These are phyloP conservation scores for Ornithoptera alexandrae DNA, from an alignment of 2,888 invertebrate species.

Conservation along the genomic window DNA sequence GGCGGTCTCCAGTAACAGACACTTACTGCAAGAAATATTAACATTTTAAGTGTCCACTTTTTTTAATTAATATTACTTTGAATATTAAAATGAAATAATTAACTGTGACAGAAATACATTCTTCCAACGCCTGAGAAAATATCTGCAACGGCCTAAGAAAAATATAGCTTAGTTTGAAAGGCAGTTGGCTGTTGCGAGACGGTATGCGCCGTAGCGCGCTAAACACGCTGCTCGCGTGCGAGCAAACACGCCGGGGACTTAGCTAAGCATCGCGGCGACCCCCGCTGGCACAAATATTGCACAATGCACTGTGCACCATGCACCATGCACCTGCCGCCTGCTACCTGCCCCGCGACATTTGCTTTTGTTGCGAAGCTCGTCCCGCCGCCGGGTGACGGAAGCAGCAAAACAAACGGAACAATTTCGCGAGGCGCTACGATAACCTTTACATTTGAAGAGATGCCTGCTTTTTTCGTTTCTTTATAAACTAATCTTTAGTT, in stretches of 20 bases:
- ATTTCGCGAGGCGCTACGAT: too few relatives aligned
- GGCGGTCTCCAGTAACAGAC: too few relatives aligned
- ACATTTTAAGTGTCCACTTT: too few relatives aligned
- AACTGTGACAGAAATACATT: neutral
- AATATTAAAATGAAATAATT: neutral
- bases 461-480: too few relatives aligned
- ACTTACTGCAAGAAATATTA: too few relatives aligned
- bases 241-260: conserved; percentile 15
- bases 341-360: conserved; percentile 1
- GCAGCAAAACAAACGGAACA: neutral
- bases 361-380: neutral
- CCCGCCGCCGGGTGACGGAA: neutral
- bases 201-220: conserved; percentile 20
- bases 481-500: too few relatives aligned
- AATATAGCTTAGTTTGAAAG: neutral
- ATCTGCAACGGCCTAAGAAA: neutral
- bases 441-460: too few relatives aligned
- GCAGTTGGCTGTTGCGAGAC: neutral
- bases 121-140: neutral
- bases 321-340: neutral
- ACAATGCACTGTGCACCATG: conserved; percentile 3
- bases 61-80: too few relatives aligned
- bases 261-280: conserved; percentile 1
- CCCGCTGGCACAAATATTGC: conserved; percentile 23
- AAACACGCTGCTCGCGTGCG: conserved; percentile 1